Percentiles rank a stretch among this genome's conserved stretches.
phyloP scores from a whole-genome alignment of 2,113 vertebrate genomes.

The Alligator sinensis region DNA sequence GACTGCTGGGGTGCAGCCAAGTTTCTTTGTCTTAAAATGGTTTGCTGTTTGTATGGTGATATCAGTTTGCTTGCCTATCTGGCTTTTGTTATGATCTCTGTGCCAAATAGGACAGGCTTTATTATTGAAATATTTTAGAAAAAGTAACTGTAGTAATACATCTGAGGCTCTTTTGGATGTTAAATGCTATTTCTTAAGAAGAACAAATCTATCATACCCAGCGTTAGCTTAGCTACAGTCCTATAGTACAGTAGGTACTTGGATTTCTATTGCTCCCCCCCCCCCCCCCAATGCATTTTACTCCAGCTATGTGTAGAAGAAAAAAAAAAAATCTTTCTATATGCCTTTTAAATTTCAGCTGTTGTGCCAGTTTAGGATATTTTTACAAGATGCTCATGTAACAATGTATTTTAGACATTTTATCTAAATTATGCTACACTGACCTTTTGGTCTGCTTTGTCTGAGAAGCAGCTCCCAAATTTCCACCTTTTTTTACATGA shows the following conservation, averaged over 20 bases:
- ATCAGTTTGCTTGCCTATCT: not conserved
- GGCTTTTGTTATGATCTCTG: not conserved
- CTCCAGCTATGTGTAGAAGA: not conserved
- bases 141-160: not conserved
- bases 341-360: not conserved
- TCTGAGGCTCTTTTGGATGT: not conserved
- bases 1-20: constrained; percentile 17
- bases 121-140: not conserved
- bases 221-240: not conserved
- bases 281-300: accelerated
- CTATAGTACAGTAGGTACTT: not conserved
- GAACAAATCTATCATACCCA: not conserved
- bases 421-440: not conserved
- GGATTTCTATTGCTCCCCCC: not conserved
- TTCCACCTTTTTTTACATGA: accelerated
- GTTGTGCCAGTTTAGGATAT: not conserved
- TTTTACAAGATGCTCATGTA: not conserved
- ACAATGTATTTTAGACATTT: not conserved
- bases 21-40: constrained; percentile 13
- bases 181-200: not conserved
- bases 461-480: not conserved
- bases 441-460: not conserved
- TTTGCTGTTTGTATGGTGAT: not conserved
- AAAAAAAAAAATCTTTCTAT: not conserved
- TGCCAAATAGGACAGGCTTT: constrained; percentile 6